Base-by-base conservation (phyloP, 2,888 invertebrate genomes). In the Dicyrtoma fusca region DNA sequence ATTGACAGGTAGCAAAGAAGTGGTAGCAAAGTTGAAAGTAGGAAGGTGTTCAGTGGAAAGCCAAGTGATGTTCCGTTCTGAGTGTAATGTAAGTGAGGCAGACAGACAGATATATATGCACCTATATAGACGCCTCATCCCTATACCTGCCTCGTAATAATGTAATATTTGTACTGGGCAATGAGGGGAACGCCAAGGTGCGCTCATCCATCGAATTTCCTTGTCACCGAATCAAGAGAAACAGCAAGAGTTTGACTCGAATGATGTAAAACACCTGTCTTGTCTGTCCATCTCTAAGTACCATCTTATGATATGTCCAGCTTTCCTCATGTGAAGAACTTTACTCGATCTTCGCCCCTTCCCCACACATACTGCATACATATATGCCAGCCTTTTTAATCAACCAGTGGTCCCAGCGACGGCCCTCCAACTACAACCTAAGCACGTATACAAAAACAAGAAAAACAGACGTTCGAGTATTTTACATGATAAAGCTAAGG, bases 251-350 rank as follows among this genome's bases (percentile, higher is more conserved):
- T 64, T 49, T 49, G 55, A 19, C 25, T 66, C 44, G n/a, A n/a
- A 23, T 65, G 25, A 65, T 21, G 65, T 26, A 21, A 49, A 65
- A 68, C 66, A 68, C 55, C 66, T 68, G 66, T 68, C 66, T 17
- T 51, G 34, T 45, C 44, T 55, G 66, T 68, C 57, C 66, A 68
- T 68, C 66, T 68, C 42, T 44, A 42, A 25, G 25, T 13, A 21
- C 11, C 11, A 26, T 23, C 59, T 59, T 59, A 21, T 59, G 11
- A 19, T 42, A 21, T 62, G 62, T 62, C 25, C 59, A 8, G 14
- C 8, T 26, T 26, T 59, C 26, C 21, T 62, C 6, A 6, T 62
- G 8, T n/a, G 10, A 13, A 17, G 44, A 42, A 62, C 44, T 34
- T 14, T 61, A 61, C 47, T 44, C 19, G 25, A 21, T 51, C n/a